These are phyloP conservation scores for Amphiura filiformis DNA, from an alignment of 35 echinoderm and acorn worm genomes.

Conservation along the genomic window DNA sequence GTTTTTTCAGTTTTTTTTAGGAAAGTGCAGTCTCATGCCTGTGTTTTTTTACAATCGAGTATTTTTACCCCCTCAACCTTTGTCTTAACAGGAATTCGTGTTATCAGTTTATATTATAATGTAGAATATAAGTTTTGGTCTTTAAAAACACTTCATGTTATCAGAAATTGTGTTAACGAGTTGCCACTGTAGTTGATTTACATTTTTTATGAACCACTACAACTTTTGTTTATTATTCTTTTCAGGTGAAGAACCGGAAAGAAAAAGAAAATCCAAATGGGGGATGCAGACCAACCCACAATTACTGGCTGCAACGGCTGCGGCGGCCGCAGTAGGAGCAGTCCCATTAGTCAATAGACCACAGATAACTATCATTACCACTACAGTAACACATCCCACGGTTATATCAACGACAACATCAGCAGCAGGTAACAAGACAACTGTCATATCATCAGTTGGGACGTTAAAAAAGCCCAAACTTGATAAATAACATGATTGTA, in stretches of 20 bases:
- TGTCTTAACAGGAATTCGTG: neutral
- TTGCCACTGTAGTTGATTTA: neutral
- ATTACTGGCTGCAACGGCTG: too few species aligned
- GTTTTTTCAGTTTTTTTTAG: too few species aligned
- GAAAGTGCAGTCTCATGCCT: too few species aligned
- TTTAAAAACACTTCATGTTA: neutral
- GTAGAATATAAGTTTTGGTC: neutral
- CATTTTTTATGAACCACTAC: neutral
- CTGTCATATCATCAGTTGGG: conserved; percentile 81
- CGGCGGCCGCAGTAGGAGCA: neutral
- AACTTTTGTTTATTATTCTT: neutral
- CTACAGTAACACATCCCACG: conserved; percentile 43
- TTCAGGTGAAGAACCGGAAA: conserved; percentile 49
- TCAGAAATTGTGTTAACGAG: neutral
- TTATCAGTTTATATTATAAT: neutral
- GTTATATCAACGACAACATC: conserved; percentile 51
- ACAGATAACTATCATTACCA: conserved; percentile 57
- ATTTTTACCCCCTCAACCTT: too few species aligned
- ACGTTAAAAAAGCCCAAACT: conserved; percentile 85
- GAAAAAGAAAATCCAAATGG: conserved; percentile 94
- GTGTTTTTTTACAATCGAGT: too few species aligned
- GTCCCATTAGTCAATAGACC: conserved; percentile 29
- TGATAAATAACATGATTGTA: conserved; percentile 55
- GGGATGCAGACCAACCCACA: conserved; percentile 24
- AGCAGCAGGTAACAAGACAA: conserved; percentile 63